Base-by-base conservation (phyloP, 2,888 invertebrate species). In the Synergus japonicus region DNA sequence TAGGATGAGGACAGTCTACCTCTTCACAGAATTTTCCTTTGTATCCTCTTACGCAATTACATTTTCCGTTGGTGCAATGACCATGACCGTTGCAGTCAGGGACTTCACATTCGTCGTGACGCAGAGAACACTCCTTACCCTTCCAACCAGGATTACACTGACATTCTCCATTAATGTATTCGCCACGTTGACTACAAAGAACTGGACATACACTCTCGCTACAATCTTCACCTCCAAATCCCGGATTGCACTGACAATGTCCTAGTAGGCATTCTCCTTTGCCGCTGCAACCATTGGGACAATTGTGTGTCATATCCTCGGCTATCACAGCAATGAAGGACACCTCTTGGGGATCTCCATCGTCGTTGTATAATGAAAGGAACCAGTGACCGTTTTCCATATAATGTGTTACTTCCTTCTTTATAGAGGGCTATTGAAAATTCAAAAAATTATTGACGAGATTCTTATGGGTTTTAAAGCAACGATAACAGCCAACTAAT, bases 121-220 rank as follows among this genome's bases (percentile, higher is more conserved):
- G 95, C 86, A 99, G 93, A 67, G 97, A 97, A 92, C 99, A 99
- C 92, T 99, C 99, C 89, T 97, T 97, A 86, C 99, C 99, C 93
- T 98, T 99, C 98, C 98, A 99, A 69, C 98, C 98, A 4, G 97
- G 97, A 93, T 98, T 98, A 92, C 99, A 99, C 89, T 97, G 97
- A 91, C 99, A 99, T 92, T 97, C 97, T 63, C 99, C 99, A 89
- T 98, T 97, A 87, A 97, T 97, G 92, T 99, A 99, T 91, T 98
- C 97, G 54, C 99, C 99, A 84, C 98, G 96, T 90, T 98, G 98
- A 90, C 97, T 98, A 93, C 99, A 99, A 77, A 99, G 93, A 4
- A 98, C 97, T 76, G 99, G 99, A 90, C 99, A 99, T 60, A 98
- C 97, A 93, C 99, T 98, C 93, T 98, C 97, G 91, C 97, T 97